These are phyloP conservation scores for Acanthoscelides obtectus DNA, from an alignment of 2,888 invertebrate genomes.

Conservation along the genomic window DNA sequence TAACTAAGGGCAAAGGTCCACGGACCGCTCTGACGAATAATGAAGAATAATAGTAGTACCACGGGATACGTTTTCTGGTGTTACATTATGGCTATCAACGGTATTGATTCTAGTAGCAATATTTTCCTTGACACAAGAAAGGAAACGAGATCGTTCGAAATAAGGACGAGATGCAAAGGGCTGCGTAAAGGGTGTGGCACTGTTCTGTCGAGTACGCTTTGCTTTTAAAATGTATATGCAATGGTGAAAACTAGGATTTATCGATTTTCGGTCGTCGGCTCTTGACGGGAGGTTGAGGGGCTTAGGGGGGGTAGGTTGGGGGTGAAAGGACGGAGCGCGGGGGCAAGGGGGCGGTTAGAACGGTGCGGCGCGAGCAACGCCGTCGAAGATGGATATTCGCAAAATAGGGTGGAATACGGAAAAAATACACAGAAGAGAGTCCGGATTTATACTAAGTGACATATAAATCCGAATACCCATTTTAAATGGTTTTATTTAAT, in stretches of 20 bases:
- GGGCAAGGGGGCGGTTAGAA: too few relatives aligned
- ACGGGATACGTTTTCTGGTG: too few relatives aligned
- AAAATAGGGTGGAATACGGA: conserved; percentile 1
- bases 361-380: neutral
- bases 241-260: neutral
- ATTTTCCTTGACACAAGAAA: too few relatives aligned
- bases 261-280: neutral
- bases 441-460: too few relatives aligned
- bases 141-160: neutral
- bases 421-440: too few relatives aligned
- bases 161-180: neutral
- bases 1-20: too few relatives aligned
- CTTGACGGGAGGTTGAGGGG: neutral
- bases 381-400: neutral
- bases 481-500: too few relatives aligned
- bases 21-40: too few relatives aligned
- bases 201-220: neutral
- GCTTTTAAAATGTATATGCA: neutral
- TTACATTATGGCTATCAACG: too few relatives aligned
- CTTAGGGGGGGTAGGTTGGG: neutral
- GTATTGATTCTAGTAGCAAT: too few relatives aligned
- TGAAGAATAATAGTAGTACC: too few relatives aligned
- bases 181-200: neutral
- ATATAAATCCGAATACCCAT: too few relatives aligned
- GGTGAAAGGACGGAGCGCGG: neutral